phyloP scores from a whole-genome alignment of 2,888 invertebrate species.

The Melolontha melolontha region DNA sequence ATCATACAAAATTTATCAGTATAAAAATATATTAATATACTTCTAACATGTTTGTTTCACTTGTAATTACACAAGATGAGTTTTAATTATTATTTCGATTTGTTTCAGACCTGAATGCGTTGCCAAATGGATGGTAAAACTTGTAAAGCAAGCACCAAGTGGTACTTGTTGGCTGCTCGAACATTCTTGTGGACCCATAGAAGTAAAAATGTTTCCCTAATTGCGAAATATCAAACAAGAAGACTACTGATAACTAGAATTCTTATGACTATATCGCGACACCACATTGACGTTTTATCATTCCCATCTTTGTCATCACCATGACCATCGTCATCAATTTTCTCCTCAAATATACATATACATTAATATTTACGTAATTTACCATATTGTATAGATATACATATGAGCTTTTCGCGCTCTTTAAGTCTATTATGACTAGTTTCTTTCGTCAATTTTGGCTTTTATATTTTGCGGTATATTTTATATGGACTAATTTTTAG shows the following conservation, averaged over 20 bases:
- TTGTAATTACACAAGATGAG: too few relatives aligned
- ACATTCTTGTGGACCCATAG: slow-evolving; percentile 74
- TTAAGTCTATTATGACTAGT: slow-evolving; percentile 14
- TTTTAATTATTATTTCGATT: slow-evolving; percentile 34
- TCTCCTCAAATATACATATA: slow-evolving; percentile 21
- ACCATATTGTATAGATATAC: slow-evolving; percentile 21
- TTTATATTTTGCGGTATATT: slow-evolving; percentile 43
- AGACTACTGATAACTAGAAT: slow-evolving; percentile 27
- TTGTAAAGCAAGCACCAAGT: slow-evolving; percentile 75
- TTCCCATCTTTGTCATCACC: slow-evolving; percentile 5
- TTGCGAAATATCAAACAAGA: slow-evolving; percentile 9
- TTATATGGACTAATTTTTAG: slow-evolving; percentile 39
- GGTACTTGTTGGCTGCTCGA: slow-evolving; percentile 81
- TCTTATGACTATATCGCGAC: slow-evolving; percentile 46
- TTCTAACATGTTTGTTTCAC: too few relatives aligned
- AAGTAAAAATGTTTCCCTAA: slow-evolving; percentile 62
- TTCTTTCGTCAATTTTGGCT: slow-evolving; percentile 33
- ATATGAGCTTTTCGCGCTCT: slow-evolving; percentile 33
- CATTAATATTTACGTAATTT: slow-evolving; percentile 10
- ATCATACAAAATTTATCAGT: too few relatives aligned
- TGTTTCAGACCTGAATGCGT: slow-evolving; percentile 76
- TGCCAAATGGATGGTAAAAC: slow-evolving; percentile 75
- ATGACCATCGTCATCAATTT: slow-evolving; percentile 14
- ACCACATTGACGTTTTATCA: slow-evolving; percentile 38
- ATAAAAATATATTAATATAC: too few relatives aligned